These are phyloP conservation scores for Hirtodrosophila duncani DNA, from an alignment of 2,888 invertebrate genomes.

Conservation along the genomic window DNA sequence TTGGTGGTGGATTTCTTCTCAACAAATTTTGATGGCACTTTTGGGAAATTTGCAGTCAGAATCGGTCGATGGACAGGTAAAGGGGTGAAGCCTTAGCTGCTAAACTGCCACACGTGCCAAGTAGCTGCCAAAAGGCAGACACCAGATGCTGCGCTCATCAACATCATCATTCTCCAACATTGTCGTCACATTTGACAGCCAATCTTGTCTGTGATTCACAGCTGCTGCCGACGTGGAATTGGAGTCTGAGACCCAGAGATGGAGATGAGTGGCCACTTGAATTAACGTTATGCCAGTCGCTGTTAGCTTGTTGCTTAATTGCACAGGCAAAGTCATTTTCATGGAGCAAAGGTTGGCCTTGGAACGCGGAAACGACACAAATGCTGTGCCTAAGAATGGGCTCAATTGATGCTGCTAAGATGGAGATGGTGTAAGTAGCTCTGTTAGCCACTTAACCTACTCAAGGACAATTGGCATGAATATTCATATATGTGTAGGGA, in stretches of 20 bases:
- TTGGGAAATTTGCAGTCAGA: conserved; percentile 34
- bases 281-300: conserved; percentile 63
- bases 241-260: background rate
- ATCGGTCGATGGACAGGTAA: conserved; percentile 15
- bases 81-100: conserved; percentile 11
- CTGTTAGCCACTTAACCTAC: background rate
- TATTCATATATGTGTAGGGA: no score
- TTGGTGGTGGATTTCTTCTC: conserved; percentile 35
- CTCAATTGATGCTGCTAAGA: conserved; percentile 37
- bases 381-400: conserved; percentile 47
- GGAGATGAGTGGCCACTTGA: conserved; percentile 60
- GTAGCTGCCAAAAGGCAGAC: conserved; percentile 66
- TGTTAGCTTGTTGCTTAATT: conserved; percentile 50
- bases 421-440: conserved; percentile 6
- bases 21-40: conserved; percentile 38
- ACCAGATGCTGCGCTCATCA: conserved; percentile 21
- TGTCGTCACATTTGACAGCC: conserved; percentile 57
- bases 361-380: conserved; percentile 59
- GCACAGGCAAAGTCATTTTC: no score
- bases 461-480: background rate
- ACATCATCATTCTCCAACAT: conserved; percentile 14
- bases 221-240: conserved; percentile 7
- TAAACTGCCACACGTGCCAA: conserved; percentile 64
- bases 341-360: conserved; percentile 9
- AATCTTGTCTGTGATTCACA: conserved; percentile 53